Base-by-base conservation (phyloP, 2,888 invertebrate genomes). In the Rhorus exstirpatorius region DNA sequence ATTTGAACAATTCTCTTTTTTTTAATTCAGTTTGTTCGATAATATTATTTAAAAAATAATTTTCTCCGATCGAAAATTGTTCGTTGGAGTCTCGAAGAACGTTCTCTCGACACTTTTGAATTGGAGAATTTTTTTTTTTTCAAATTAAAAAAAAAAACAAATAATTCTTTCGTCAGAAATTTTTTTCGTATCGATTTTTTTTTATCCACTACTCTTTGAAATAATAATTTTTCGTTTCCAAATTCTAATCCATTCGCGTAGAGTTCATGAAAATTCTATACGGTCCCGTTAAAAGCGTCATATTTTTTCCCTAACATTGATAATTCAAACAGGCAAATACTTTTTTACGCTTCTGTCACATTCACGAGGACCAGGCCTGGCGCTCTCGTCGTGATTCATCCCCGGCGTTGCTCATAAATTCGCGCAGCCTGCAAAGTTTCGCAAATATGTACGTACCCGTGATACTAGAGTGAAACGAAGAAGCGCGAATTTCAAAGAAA, bases 331-430 rank as follows among this genome's bases (percentile, higher is more conserved):
- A 3, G 60, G 41, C 38, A 65, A 70, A 46, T 26, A 31, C 24
- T 46, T 17, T 21, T 21, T 35, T 31, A n/a, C n/a, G n/a, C n/a
- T n/a, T n/a, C n/a, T n/a, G n/a, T n/a, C n/a, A n/a, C 14, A 12
- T 63, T 35, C 8, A 3, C 14, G 46, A 21, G 44, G n/a, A n/a
- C 31, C 53, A 41, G 19, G n/a, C n/a, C 53, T 53, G 41, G 53
- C 46, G n/a, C n/a, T n/a, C n/a, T n/a, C n/a, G n/a, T 41, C 60
- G 17, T 70, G 65, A 67, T 65, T 72, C 60, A 67, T 46, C n/a
- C 26, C 26, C 14, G 46, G 24, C 26, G 31, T 41, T 6, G 51
- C 31, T 41, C 76, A 71, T 81, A 81, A 76, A 81, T 81, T 58
- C 38, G 53, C 19, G 41, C 70, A 65, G 55, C 31, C n/a, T n/a